A percentile compares a stretch with the other conserved stretches of the same genome.
These are phyloP conservation scores for Oncopeltus fasciatus DNA, from an alignment of 1,140 invertebrate species.

Conservation along the genomic window DNA sequence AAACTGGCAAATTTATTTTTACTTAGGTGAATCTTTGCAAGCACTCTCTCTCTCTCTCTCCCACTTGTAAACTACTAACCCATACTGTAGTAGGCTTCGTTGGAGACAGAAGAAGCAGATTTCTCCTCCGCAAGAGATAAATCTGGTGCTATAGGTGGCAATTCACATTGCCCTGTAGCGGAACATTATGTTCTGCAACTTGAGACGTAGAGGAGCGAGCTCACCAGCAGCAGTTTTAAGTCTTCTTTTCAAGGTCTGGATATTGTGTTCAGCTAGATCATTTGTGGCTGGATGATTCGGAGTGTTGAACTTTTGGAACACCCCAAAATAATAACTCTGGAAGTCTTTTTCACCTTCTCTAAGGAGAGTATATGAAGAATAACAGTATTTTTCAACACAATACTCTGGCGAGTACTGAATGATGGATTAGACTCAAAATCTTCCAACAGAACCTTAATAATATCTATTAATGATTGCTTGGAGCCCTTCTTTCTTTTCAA, in stretches of 20 bases:
- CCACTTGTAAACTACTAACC: not conserved
- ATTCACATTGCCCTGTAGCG: not conserved
- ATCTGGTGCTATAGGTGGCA: not conserved
- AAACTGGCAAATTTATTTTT: not conserved
- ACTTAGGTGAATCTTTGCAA: not conserved
- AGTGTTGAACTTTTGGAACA: not conserved
- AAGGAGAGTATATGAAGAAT: too few relatives aligned
- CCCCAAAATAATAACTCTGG: too few relatives aligned
- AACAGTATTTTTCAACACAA: too few relatives aligned
- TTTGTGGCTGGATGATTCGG: not conserved
- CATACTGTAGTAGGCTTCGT: not conserved
- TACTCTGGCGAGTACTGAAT: too few relatives aligned
- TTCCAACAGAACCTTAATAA: too few relatives aligned
- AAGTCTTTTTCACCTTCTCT: too few relatives aligned
- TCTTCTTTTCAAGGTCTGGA: not conserved
- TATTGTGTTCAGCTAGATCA: not conserved
- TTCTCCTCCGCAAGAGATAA: not conserved
- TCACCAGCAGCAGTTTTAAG: not conserved
- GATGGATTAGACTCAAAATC: too few relatives aligned
- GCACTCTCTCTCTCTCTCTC: not conserved
- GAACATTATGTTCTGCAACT: not conserved
- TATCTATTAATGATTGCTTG: too few relatives aligned
- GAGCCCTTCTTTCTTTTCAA: too few relatives aligned
- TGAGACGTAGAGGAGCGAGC: not conserved
- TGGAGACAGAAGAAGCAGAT: not conserved